Percentiles rank a stretch among this genome's conserved stretches.
These are phyloP conservation scores for Apodemia mormo DNA, from an alignment of 2,888 invertebrate species.

Conservation along the genomic window DNA sequence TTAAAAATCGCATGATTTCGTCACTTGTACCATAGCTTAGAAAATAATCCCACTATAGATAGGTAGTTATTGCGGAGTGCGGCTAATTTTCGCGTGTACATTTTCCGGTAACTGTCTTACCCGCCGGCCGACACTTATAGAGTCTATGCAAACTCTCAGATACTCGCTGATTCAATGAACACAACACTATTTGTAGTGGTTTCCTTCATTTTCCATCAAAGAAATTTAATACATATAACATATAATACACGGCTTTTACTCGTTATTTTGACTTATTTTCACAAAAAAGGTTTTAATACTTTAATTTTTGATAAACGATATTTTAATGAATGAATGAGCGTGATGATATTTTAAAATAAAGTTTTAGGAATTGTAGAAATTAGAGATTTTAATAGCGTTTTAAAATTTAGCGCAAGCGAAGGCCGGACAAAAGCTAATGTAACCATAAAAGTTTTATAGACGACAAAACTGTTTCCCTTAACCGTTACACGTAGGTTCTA, in stretches of 20 bases:
- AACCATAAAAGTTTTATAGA: not conserved
- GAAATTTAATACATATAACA: too few relatives aligned
- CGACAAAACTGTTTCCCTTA: not conserved
- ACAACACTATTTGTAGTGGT: not conserved
- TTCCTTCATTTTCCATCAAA: too few relatives aligned
- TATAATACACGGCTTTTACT: too few relatives aligned
- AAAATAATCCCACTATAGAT: conserved; percentile 1
- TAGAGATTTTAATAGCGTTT: too few relatives aligned
- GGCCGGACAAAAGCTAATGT: too few relatives aligned
- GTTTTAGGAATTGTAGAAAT: too few relatives aligned
- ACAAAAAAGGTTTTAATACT: too few relatives aligned
- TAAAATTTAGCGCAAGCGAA: too few relatives aligned
- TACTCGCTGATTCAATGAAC: not conserved
- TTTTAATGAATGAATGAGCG: too few relatives aligned
- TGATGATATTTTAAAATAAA: too few relatives aligned
- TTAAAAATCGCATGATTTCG: not conserved
- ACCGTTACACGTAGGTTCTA: not conserved
- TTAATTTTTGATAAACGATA: too few relatives aligned
- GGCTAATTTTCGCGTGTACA: conserved; percentile 4
- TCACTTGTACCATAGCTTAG: not conserved
- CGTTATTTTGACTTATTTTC: too few relatives aligned
- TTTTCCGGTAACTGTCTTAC: conserved; percentile 1
- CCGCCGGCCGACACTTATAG: not conserved
- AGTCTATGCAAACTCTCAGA: not conserved
- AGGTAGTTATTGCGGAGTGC: not conserved